A percentile compares a stretch with the other conserved stretches of the same genome.
These are phyloP conservation scores for Pelodytes ibericus DNA, from an alignment of 2,797 vertebrate genomes.

Conservation along the genomic window DNA sequence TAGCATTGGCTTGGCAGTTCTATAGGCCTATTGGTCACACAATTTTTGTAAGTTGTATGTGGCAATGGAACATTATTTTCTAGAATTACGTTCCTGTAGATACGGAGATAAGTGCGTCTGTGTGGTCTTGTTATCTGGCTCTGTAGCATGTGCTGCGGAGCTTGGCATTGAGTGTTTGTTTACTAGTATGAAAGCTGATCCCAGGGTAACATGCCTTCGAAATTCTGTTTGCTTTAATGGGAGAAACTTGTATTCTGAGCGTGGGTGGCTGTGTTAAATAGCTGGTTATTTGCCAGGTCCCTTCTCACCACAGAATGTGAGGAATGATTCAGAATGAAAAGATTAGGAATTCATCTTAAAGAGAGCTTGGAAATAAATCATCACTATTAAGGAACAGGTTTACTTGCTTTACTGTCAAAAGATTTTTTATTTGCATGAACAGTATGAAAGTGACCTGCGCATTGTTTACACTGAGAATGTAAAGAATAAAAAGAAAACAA, in stretches of 20 bases:
- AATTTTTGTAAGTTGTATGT: no score
- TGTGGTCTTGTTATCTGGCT: conserved; percentile 32
- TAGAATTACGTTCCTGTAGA: no score
- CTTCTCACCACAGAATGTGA: conserved; percentile 10
- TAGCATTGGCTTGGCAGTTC: no score
- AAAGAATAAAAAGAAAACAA: no score
- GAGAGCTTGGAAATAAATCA: neutral
- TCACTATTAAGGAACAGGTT: no score
- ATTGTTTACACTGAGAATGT: no score
- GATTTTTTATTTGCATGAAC: no score
- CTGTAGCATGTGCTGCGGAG: conserved; percentile 31
- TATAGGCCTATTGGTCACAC: no score
- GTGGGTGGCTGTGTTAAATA: conserved; percentile 39
- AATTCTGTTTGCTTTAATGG: conserved; percentile 42
- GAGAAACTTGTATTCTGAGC: conserved; percentile 17
- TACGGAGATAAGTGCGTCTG: conserved; percentile 5
- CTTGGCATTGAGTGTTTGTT: conserved; percentile 33
- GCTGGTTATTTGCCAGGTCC: conserved; percentile 32
- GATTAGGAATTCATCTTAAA: conserved; percentile 6
- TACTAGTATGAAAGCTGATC: conserved; percentile 29
- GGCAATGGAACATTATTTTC: no score
- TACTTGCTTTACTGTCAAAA: no score
- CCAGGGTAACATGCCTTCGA: conserved; percentile 27
- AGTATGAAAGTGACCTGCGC: no score
- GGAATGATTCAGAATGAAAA: conserved; percentile 13